phyloP scores from a whole-genome alignment of 2,797 vertebrate genomes.

The Sebastes nivosus region DNA sequence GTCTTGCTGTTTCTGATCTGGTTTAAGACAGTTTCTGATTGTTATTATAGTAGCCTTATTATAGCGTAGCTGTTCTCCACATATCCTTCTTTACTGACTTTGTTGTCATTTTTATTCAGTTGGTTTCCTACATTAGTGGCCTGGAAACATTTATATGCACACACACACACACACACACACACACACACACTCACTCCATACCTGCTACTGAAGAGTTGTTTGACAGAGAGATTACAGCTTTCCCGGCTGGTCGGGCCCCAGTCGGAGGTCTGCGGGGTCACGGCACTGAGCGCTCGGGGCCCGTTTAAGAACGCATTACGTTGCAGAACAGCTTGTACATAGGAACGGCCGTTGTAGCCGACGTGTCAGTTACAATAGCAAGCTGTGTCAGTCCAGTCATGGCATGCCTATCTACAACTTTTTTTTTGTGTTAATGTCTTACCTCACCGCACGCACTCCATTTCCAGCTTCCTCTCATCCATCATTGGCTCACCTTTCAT shows the following conservation, averaged over 20 bases:
- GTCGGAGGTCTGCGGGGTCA: slow-evolving; percentile 49
- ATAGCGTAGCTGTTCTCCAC: neutral
- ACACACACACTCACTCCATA: slow-evolving; percentile 34
- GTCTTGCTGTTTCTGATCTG: neutral
- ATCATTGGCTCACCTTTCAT: slow-evolving; percentile 75
- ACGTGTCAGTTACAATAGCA: slow-evolving; percentile 52
- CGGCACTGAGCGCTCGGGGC: slow-evolving; percentile 27
- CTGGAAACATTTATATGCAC: slow-evolving; percentile 39
- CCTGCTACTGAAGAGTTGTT: slow-evolving; percentile 52
- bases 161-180: neutral
- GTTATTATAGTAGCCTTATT: slow-evolving; percentile 12
- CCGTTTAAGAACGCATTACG: slow-evolving; percentile 56
- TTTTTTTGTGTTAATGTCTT: slow-evolving; percentile 50
- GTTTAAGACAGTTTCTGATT: neutral
- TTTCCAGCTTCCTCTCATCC: slow-evolving; percentile 69
- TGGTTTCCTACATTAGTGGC: neutral
- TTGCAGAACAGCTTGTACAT: slow-evolving; percentile 50
- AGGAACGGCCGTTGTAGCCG: slow-evolving; percentile 40
- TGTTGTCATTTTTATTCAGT: slow-evolving; percentile 27
- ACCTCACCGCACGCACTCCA: slow-evolving; percentile 40
- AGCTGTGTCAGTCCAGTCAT: slow-evolving; percentile 52
- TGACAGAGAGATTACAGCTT: slow-evolving; percentile 66
- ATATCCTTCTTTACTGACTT: slow-evolving; percentile 11
- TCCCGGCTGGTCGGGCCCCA: slow-evolving; percentile 39
- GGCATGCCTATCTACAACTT: slow-evolving; percentile 54